Evolutionary conservation across 2,113 vertebrate genomes (phyloP), one percentile per base, ranked within the genome.

Genomic region (Caretta caretta): DNA sequence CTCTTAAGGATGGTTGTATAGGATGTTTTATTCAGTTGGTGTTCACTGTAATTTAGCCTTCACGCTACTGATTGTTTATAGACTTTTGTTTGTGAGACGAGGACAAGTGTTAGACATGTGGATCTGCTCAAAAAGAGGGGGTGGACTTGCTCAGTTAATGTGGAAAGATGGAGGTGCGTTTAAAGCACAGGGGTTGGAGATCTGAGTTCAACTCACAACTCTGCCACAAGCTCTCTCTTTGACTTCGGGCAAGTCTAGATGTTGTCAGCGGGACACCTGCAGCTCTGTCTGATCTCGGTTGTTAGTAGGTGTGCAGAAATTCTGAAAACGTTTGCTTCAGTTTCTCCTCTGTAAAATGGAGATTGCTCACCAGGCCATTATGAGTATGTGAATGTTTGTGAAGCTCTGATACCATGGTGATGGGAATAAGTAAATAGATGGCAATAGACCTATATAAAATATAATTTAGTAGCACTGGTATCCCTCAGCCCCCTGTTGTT

Each of bases 361-460:
- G 7, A 3, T 27, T 7, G 80, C 50, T 84, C 13, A 0, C 35
- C 53, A 1, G 0, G 56, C 72, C 22, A 1, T 5, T 8, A 16
- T 29, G 3, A 50, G 78, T 51, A 78, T 7, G 75, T 25, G 42
- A 90, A 1, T 69, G 80, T 82, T 29, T 82, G 95, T 14, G 86
- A 24, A 84, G 51, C 10, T 25, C 29, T 12, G 48, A 65, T 75
- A 17, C 7, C 4, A 51, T 65, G 20, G 35, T 17, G 48, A 9
- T 9, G 20, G 5, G 48, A 2, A 9, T 9, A 19, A 50, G 0
- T 59, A 31, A 24, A 2, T 3, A 1, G 0, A 48, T 29, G 25
- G 42, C 75, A 46, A 29, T 27, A 48, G 42, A 46, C 25, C 75
- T 48, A 13, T 48, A 27, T 48, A 14, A 29, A 78, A 78, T 78